Conservation (phyloP, 2,113 vertebrate species). For the Oncorhynchus tshawytscha region DNA sequence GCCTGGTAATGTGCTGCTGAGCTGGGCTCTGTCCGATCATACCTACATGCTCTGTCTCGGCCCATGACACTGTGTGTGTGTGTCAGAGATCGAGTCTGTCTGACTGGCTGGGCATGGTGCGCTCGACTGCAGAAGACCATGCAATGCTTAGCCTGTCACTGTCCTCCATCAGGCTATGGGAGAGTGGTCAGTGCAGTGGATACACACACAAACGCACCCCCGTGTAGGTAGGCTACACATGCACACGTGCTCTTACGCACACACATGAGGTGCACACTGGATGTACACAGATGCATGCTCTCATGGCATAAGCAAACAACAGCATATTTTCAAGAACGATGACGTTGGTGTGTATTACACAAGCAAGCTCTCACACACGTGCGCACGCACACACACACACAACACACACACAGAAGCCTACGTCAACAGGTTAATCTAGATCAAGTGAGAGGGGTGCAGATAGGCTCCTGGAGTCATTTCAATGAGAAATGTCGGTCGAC, state of each 20-base stretch:
- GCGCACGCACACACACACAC: not conserved
- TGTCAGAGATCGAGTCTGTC: too few species aligned
- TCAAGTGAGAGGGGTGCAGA: slow-evolving; percentile 23
- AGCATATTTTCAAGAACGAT: too few species aligned
- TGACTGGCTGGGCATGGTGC: not conserved
- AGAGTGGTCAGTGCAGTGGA: too few species aligned
- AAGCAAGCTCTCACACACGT: not conserved
- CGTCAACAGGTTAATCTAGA: slow-evolving; percentile 24
- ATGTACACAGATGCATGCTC: not conserved
- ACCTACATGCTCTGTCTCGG: not conserved
- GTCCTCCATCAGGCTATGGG: too few species aligned
- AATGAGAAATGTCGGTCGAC: slow-evolving; percentile 12
- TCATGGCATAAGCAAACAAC: not conserved
- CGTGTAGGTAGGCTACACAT: not conserved
- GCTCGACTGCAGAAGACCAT: not conserved
- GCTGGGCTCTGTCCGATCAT: slow-evolving; percentile 1
- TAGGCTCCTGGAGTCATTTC: slow-evolving; percentile 29
- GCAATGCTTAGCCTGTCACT: not conserved
- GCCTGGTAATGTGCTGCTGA: not conserved
- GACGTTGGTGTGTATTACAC: not conserved
- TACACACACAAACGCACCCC: not conserved
- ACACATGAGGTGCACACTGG: not conserved
- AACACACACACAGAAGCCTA: not conserved
- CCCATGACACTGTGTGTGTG: too few species aligned
- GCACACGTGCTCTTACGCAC: not conserved